A percentile compares a stretch with the other conserved stretches of the same genome.
Conservation (phyloP, 2,888 invertebrate genomes). For the Eupithecia abbreviata region DNA sequence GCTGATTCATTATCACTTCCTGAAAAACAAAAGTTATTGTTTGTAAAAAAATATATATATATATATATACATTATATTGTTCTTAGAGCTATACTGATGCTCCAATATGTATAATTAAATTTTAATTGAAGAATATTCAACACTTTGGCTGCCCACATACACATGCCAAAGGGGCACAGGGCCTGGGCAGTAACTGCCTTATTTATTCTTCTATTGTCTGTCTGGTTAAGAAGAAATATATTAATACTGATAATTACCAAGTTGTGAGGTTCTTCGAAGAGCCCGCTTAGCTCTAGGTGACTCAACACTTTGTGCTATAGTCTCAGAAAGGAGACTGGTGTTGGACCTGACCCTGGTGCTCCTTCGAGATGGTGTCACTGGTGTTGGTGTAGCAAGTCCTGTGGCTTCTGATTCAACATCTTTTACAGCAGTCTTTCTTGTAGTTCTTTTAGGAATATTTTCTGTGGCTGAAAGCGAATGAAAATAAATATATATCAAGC, state of each 20-base stretch:
- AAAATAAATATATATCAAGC: background rate
- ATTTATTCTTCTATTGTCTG: background rate
- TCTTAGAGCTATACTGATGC: background rate
- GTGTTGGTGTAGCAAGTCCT: slow-evolving; percentile 58
- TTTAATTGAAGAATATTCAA: background rate
- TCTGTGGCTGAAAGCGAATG: slow-evolving; percentile 49
- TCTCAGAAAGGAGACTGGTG: slow-evolving; percentile 66
- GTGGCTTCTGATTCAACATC: slow-evolving; percentile 61
- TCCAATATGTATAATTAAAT: background rate
- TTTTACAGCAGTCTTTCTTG: slow-evolving; percentile 58
- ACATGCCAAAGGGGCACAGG: background rate
- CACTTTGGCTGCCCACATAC: background rate
- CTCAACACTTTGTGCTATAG: slow-evolving; percentile 52
- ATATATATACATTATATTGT: background rate
- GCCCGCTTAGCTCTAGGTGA: slow-evolving; percentile 77
- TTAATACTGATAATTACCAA: slow-evolving; percentile 58
- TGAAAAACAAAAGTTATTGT: slow-evolving; percentile 48
- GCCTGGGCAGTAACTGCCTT: background rate
- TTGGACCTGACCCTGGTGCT: slow-evolving; percentile 68
- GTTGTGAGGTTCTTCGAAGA: slow-evolving; percentile 66
- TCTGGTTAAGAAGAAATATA: background rate
- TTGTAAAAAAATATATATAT: background rate
- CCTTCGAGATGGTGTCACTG: slow-evolving; percentile 68
- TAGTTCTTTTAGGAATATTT: slow-evolving; percentile 54
- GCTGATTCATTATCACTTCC: slow-evolving; percentile 73